Conservation (phyloP, 2,797 vertebrate genomes). For the Tragopan temminckii region DNA sequence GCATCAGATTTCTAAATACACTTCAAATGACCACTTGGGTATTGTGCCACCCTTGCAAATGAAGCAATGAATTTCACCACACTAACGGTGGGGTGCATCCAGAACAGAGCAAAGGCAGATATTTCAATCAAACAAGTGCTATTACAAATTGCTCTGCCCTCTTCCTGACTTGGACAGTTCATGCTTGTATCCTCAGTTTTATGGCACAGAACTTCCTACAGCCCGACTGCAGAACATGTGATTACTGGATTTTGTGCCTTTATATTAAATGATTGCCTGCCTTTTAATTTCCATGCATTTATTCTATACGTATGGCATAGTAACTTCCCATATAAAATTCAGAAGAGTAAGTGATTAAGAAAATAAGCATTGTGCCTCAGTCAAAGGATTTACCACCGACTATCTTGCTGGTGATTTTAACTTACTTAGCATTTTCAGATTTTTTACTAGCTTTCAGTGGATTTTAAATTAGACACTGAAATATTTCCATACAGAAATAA, state of each 20-base stretch:
- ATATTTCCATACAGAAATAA: neutral
- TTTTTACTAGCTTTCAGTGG: neutral
- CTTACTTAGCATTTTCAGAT: neutral
- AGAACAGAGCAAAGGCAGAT: neutral
- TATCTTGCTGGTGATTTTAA: neutral
- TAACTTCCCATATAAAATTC: neutral
- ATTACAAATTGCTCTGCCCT: neutral
- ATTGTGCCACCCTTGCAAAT: neutral
- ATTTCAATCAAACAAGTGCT: neutral
- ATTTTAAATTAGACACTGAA: neutral
- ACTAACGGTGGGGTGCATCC: neutral
- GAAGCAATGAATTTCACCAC: neutral
- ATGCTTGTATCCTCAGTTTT: neutral
- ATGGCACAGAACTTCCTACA: neutral
- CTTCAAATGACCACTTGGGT: neutral
- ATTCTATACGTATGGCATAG: neutral
- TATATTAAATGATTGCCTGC: neutral
- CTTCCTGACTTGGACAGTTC: neutral
- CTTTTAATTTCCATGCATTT: neutral
- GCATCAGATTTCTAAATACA: neutral
- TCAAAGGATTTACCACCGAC: neutral
- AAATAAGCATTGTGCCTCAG: neutral
- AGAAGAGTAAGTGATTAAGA: neutral
- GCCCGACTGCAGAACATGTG: neutral
- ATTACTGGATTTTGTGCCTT: neutral